A percentile compares a stretch with the other conserved stretches of the same genome.
These are phyloP conservation scores for Scaptomyza cyrtandrae DNA, from an alignment of 2,888 invertebrate species.

Conservation along the genomic window DNA sequence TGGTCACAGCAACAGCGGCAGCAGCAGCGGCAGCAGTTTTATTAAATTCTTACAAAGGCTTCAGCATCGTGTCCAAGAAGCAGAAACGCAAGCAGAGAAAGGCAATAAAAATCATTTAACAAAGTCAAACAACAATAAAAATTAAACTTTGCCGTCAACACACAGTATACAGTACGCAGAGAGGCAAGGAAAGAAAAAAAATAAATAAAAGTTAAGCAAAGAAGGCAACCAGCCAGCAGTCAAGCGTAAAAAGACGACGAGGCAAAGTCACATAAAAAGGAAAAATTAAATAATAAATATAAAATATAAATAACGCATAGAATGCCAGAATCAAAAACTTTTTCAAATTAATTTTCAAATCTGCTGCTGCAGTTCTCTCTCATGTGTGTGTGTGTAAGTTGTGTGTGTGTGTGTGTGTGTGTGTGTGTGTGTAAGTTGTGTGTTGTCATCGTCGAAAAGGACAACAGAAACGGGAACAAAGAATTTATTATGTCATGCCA, in stretches of 20 bases:
- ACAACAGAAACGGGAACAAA: slow-evolving; percentile 14
- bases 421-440: slow-evolving; percentile 38
- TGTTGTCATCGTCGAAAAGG: slow-evolving; percentile 50
- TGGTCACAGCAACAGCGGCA: slow-evolving; percentile 56
- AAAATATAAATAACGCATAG: slow-evolving; percentile 72
- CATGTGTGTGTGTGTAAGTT: not conserved
- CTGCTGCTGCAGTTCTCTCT: slow-evolving; percentile 35
- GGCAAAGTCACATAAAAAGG: slow-evolving; percentile 51
- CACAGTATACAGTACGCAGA: slow-evolving; percentile 25
- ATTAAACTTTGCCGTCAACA: slow-evolving; percentile 81
- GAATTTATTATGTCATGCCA: slow-evolving; percentile 76
- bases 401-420: slow-evolving; percentile 14
- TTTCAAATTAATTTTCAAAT: slow-evolving; percentile 72
- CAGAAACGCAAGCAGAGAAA: slow-evolving; percentile 17
- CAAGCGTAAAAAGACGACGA: slow-evolving; percentile 62
- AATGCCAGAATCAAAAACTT: slow-evolving; percentile 44
- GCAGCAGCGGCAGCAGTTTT: slow-evolving; percentile 61
- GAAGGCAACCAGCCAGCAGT: slow-evolving; percentile 50
- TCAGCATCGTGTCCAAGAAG: slow-evolving; percentile 32
- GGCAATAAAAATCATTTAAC: slow-evolving; percentile 80
- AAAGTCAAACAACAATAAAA: slow-evolving; percentile 81
- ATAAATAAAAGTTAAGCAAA: slow-evolving; percentile 3
- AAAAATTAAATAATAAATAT: slow-evolving; percentile 77
- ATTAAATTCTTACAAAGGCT: slow-evolving; percentile 78
- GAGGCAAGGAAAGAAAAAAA: too few relatives aligned